phyloP scores from a whole-genome alignment of 2,888 invertebrate species.

The Tetragonisca angustula region DNA sequence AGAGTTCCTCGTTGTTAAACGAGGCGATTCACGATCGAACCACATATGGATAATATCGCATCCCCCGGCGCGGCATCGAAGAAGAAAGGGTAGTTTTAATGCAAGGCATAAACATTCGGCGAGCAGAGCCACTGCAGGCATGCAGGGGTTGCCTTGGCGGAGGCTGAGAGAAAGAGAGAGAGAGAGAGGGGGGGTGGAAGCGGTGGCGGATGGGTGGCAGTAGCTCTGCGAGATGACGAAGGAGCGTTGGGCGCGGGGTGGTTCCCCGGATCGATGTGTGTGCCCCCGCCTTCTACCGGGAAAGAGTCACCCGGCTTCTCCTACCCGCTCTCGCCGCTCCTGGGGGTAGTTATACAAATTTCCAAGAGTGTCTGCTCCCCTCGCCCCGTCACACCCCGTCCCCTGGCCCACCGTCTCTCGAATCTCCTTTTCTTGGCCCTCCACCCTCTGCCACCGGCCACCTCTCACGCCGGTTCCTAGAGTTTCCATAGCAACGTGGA shows the following conservation, averaged over 20 bases:
- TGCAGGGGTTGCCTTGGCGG: constrained; percentile 55
- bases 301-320: constrained; percentile 62
- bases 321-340: constrained; percentile 68
- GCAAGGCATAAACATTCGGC: constrained; percentile 73
- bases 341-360: constrained; percentile 84
- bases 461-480: constrained; percentile 74
- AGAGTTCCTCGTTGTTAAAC: not conserved
- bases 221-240: constrained; percentile 79
- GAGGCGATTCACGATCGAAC: constrained; percentile 13
- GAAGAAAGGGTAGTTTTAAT: constrained; percentile 67
- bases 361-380: constrained; percentile 82
- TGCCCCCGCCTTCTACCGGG: constrained; percentile 72
- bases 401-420: constrained; percentile 48
- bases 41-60: constrained; percentile 29
- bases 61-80: not conserved
- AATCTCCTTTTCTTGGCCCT: constrained; percentile 59
- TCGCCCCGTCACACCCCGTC: constrained; percentile 52
- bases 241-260: constrained; percentile 75
- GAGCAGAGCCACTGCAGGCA: constrained; percentile 62
- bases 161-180: constrained; percentile 15
- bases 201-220: constrained; percentile 63
- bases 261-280: constrained; percentile 82
- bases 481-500: constrained; percentile 81
- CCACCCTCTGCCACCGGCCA: constrained; percentile 67
- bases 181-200: constrained; percentile 1